Base-by-base conservation (phyloP, 2,797 vertebrate genomes). In the Aulostomus chinensis region DNA sequence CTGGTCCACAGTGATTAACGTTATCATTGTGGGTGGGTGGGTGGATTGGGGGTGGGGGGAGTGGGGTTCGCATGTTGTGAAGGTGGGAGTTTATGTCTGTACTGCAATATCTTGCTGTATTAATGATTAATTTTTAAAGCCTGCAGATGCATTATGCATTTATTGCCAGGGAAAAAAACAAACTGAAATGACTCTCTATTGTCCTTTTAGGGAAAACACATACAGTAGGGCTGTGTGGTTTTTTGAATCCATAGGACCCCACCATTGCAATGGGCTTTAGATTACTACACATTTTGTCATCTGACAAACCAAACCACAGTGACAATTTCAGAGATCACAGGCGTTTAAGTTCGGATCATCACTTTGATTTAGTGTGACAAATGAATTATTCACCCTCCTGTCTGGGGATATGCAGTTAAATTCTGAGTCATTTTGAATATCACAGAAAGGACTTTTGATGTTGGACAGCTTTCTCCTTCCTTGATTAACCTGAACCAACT, bases 401-500 rank as follows among this genome's bases (percentile, higher is more conserved):
- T 68, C 46, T 37, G 14, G 22, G 45, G 40, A 64, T 36, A 29
- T 51, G 58, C 18, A 64, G 42, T 76, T 42, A 41, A 73, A 71
- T 50, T 63, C 32, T n/a, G 51, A 73, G 57, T 70, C 26, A 65
- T 66, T 78, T 35, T 57, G 43, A 63, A 62, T 53, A 66, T 70
- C 48, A 69, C 14, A 54, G 58, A 50, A 56, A 56, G 13, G 34
- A 59, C 57, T 57, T 80, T 67, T 80, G 69, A 82, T 81, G 71
- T 68, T 16, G n/a, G 61, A 59, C 66, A 58, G 61, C 64, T 58
- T 49, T 52, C 59, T 65, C 49, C 25, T 36, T 53, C 55, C 46
- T 55, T 54, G 22, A 82, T 71, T 81, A 78, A 79, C 76, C 75
- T 78, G 65, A 81, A 64, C 49, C 24, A 55, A 67, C 80, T 70